These are phyloP conservation scores for Cirrhinus molitorella DNA, from an alignment of 2,797 vertebrate genomes.

Conservation along the genomic window DNA sequence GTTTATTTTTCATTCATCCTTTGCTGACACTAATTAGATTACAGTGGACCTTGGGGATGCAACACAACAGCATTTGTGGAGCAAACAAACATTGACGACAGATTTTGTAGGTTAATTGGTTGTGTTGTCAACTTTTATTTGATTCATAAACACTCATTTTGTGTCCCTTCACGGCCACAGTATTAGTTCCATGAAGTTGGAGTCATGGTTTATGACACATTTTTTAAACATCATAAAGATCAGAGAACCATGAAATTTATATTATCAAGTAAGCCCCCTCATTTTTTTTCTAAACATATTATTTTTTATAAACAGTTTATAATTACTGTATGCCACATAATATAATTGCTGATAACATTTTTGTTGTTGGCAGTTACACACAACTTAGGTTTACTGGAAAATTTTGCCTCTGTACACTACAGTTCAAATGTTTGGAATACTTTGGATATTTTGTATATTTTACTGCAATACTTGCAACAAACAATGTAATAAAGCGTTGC, in stretches of 20 bases:
- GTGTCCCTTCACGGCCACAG: neutral
- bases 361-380: neutral
- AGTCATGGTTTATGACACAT: slow-evolving; percentile 5
- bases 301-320: neutral
- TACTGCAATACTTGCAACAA: no score
- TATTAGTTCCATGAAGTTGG: neutral
- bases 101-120: neutral
- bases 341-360: neutral
- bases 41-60: neutral
- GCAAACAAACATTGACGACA: slow-evolving; percentile 11
- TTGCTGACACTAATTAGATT: slow-evolving; percentile 12
- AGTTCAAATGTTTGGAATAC: neutral
- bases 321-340: neutral
- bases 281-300: slow-evolving; percentile 12
- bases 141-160: neutral
- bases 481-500: no score
- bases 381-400: neutral
- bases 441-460: no score
- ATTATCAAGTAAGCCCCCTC: neutral
- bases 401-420: neutral
- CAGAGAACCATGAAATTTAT: neutral
- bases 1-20: neutral
- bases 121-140: slow-evolving; percentile 9
- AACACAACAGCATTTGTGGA: neutral
- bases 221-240: neutral